phyloP scores from a whole-genome alignment of 2,113 vertebrate species.

The Baryphthengus martii region DNA sequence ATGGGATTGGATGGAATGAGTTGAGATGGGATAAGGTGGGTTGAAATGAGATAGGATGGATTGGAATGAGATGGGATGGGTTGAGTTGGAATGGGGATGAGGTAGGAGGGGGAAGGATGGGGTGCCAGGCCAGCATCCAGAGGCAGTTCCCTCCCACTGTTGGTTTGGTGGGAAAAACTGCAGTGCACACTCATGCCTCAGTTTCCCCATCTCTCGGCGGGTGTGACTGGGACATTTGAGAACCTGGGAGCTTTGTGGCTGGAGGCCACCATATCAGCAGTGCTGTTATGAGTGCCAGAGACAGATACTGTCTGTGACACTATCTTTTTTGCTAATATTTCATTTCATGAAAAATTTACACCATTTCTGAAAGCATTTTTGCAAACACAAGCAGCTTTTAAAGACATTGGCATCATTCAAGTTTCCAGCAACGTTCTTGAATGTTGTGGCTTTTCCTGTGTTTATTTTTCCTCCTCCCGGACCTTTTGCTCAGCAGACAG shows the following conservation, averaged over 20 bases:
- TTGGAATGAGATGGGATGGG: not conserved
- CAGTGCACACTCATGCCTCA: rapidly evolving
- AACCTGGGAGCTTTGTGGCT: not conserved
- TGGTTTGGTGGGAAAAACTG: not conserved
- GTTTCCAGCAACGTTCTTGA: not conserved
- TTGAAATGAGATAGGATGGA: not conserved
- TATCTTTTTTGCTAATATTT: not conserved
- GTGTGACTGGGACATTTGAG: not conserved
- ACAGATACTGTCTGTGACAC: not conserved
- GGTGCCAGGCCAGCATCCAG: not conserved
- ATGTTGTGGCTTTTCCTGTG: conserved; percentile 1
- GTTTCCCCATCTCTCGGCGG: not conserved
- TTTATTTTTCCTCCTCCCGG: conserved; percentile 11
- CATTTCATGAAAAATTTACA: not conserved
- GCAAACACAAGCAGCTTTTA: not conserved
- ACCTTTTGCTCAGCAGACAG: not conserved
- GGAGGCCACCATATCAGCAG: not conserved
- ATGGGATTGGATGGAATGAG: not conserved
- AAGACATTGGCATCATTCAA: not conserved
- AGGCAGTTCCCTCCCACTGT: not conserved
- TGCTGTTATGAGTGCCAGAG: not conserved
- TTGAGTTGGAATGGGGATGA: not conserved
- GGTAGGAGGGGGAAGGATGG: not conserved
- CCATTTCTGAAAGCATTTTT: not conserved
- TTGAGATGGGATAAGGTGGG: not conserved